Percentiles rank a stretch among this genome's conserved stretches.
Evolutionary conservation across 2,113 vertebrate species (phyloP).

Genomic region (Plectropomus leopardus): DNA sequence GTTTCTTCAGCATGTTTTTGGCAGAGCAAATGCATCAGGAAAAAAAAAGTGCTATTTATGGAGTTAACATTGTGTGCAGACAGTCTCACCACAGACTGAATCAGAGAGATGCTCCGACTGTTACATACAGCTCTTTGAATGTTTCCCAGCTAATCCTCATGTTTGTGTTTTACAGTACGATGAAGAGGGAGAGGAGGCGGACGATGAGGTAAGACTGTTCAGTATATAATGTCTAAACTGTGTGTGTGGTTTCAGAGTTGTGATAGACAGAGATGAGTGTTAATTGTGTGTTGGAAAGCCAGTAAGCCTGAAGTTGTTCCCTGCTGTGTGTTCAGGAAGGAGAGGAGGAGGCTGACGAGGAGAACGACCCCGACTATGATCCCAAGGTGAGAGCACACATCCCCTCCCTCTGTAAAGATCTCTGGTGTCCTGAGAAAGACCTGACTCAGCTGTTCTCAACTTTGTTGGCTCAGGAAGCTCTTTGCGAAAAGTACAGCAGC

Average conservation of each 20-base stretch:
- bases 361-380: slow-evolving; percentile 98
- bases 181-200: slow-evolving; percentile 98
- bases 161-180: slow-evolving; percentile 90
- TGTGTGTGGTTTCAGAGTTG: too few species aligned
- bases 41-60: too few species aligned
- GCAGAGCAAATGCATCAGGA: too few species aligned
- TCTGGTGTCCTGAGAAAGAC: slow-evolving; percentile 52
- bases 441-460: slow-evolving; percentile 67
- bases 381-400: slow-evolving; percentile 89
- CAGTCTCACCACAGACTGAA: too few species aligned
- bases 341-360: slow-evolving; percentile 98
- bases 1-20: too few species aligned
- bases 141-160: slow-evolving; percentile 14
- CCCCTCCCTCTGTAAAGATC: slow-evolving; percentile 29
- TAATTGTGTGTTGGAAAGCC: too few species aligned
- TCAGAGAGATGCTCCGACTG: too few species aligned
- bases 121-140: background rate
- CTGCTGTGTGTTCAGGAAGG: slow-evolving; percentile 88
- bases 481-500: background rate
- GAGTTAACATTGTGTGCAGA: too few species aligned
- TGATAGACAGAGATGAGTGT: background rate
- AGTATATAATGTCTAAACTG: background rate
- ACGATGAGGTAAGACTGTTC: slow-evolving; percentile 91
- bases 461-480: slow-evolving; percentile 46
- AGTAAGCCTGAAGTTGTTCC: slow-evolving; percentile 19